These are phyloP conservation scores for Eulemur rufifrons DNA, from an alignment of 2,113 vertebrate species.

Conservation along the genomic window DNA sequence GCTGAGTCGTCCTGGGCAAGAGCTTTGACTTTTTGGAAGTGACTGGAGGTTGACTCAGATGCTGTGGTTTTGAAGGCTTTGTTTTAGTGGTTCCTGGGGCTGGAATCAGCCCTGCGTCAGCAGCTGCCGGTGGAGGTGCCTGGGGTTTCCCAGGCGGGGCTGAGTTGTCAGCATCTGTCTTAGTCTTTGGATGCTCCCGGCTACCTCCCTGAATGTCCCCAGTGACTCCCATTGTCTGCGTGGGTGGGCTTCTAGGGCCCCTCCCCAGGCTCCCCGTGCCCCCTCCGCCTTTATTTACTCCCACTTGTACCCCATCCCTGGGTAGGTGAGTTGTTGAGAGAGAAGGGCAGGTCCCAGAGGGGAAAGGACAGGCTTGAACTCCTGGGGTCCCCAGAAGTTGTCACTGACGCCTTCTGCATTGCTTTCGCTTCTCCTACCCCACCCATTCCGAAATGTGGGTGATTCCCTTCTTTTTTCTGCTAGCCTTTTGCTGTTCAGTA, in stretches of 20 bases:
- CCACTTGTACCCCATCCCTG: accelerated
- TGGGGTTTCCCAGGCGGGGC: neutral
- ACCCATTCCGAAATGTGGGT: too few species aligned
- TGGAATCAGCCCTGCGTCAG: neutral
- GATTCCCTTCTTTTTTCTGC: neutral
- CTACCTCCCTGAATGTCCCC: neutral
- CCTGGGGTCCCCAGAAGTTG: neutral
- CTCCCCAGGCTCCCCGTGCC: neutral
- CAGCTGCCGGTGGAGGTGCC: neutral
- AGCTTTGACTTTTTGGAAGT: neutral
- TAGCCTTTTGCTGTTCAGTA: neutral
- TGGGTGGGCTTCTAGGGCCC: neutral
- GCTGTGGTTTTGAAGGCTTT: slow-evolving; percentile 32
- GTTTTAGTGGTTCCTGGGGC: neutral
- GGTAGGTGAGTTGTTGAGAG: neutral
- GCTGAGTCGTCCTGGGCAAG: neutral
- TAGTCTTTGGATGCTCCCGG: neutral
- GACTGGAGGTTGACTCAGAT: neutral
- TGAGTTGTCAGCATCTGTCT: neutral
- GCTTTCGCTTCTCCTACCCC: neutral
- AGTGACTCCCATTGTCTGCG: accelerated
- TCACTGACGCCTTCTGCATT: neutral
- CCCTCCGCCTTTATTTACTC: neutral
- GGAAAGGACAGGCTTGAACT: neutral
- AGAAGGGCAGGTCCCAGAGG: neutral